Percentiles rank a stretch among this genome's conserved stretches.
Evolutionary conservation across 1,140 invertebrate species (phyloP).

Genomic region (Ceratina australensis): DNA sequence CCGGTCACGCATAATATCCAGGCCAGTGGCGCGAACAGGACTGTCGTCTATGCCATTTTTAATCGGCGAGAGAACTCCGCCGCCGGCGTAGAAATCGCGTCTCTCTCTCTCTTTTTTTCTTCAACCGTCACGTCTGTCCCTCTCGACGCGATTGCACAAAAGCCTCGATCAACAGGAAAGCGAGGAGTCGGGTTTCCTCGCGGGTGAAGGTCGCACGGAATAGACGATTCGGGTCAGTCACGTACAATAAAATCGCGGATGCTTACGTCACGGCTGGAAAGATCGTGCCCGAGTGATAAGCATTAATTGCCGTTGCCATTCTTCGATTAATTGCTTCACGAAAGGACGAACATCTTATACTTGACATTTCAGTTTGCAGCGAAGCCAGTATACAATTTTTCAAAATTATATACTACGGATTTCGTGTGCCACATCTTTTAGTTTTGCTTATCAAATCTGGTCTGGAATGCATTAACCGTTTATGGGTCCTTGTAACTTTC

Average conservation of each 20-base stretch:
- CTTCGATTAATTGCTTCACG: slow-evolving; percentile 22
- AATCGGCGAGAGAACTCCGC: not conserved
- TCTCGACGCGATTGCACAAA: not conserved
- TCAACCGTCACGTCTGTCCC: not conserved
- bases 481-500: too few relatives aligned
- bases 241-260: slow-evolving; percentile 37
- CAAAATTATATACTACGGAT: too few relatives aligned
- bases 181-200: not conserved
- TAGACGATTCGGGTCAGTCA: slow-evolving; percentile 27
- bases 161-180: slow-evolving; percentile 27
- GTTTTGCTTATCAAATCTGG: too few relatives aligned
- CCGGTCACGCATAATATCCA: slow-evolving; percentile 35
- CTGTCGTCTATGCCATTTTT: not conserved
- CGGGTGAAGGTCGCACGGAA: slow-evolving; percentile 32
- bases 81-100: slow-evolving; percentile 19
- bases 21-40: slow-evolving; percentile 14
- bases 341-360: too few relatives aligned
- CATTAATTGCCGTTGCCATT: slow-evolving; percentile 34
- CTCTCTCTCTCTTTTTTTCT: too few relatives aligned
- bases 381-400: too few relatives aligned
- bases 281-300: slow-evolving; percentile 30
- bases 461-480: too few relatives aligned
- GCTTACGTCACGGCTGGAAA: slow-evolving; percentile 28
- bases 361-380: too few relatives aligned
- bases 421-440: too few relatives aligned